A percentile compares a stretch with the other conserved stretches of the same genome.
Evolutionary conservation across 1,140 invertebrate species (phyloP).

Genomic region (Monochamus saltuarius): DNA sequence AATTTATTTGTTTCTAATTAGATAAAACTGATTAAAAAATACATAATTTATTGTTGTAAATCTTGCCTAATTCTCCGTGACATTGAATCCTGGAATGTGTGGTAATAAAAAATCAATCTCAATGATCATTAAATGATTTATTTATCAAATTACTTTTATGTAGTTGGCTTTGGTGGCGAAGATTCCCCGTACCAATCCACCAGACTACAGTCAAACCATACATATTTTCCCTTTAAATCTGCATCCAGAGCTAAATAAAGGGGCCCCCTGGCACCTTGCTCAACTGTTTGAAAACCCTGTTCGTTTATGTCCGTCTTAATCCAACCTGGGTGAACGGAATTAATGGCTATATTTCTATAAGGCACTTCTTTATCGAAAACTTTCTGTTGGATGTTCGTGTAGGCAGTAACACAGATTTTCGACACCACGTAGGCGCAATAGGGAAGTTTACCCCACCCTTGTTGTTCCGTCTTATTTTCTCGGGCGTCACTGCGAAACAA

Average conservation of each 20-base stretch:
- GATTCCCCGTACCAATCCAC: slow-evolving; percentile 43
- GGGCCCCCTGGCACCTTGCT: slow-evolving; percentile 58
- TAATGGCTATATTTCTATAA: slow-evolving; percentile 60
- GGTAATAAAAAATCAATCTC: too few species aligned
- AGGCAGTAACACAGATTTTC: slow-evolving; percentile 65
- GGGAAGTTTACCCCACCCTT: slow-evolving; percentile 59
- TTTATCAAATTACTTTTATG: too few species aligned
- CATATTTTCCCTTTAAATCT: slow-evolving; percentile 50
- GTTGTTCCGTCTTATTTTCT: slow-evolving; percentile 53
- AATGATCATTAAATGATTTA: too few species aligned
- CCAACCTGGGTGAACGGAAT: slow-evolving; percentile 59
- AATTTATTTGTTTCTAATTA: too few species aligned
- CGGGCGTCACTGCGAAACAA: slow-evolving; percentile 52
- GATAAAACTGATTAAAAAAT: too few species aligned
- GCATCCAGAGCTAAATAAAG: slow-evolving; percentile 50
- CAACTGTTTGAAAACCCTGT: slow-evolving; percentile 62
- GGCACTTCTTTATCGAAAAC: slow-evolving; percentile 55
- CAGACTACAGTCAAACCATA: slow-evolving; percentile 50
- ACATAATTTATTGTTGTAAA: too few species aligned
- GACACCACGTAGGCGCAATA: slow-evolving; percentile 62
- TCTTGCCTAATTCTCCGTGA: too few species aligned
- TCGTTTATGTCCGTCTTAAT: slow-evolving; percentile 20
- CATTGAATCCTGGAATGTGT: too few species aligned
- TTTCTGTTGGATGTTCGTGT: slow-evolving; percentile 63
- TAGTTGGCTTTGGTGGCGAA: too few species aligned